Evolutionary conservation across 37 sponge, comb jelly and placozoan species (phyloP), one percentile per base, ranked within the genome.

Genomic region (Haliclona indistincta): DNA sequence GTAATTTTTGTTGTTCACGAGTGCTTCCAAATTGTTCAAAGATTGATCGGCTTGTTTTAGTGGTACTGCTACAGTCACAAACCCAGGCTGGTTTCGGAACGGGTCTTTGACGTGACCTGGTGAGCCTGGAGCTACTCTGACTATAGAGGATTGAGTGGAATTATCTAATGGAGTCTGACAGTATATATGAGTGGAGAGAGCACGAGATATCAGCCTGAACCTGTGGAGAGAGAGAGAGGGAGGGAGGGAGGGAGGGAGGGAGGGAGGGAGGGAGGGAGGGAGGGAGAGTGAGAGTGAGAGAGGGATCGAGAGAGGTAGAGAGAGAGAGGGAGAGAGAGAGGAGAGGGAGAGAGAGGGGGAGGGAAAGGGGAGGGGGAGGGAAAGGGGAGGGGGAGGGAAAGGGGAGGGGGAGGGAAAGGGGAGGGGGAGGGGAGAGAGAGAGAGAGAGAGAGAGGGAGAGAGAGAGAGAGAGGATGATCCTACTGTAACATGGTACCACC

Each of bases 81-180:
- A 0, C 25, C 40, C 41, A 25, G 61, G 5, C 28, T 61, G 70
- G 44, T 37, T 22, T 30, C 58, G 3, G 4, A 38, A 5, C 20
- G 69, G 51, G 64, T 88, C 94, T 54, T 78, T 81, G 34, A 87
- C 54, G 58, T 80, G 81, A 1, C 94, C 94, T 0, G 80, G 77
- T 35, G 94, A 80, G 43, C 71, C 79, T 7, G 90, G 87, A n/a
- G 75, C 58, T 1, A 86, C 49, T 28, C 94, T 56, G 4, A 89
- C 43, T 1, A 75, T 78, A 25, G 81, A 58, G 15, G 62, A 64
- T 34, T 77, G 82, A n/a, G n/a, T n/a, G 0, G 25, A 53, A 32
- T 47, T 42, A 63, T 94, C 90, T 1, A 84, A 67, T 30, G 92
- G 92, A 44, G 87, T 70, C 72, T 91, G 92, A 20, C 68, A 84